A percentile compares a stretch with the other conserved stretches of the same genome.
Evolutionary conservation across 2,797 vertebrate genomes (phyloP).

Genomic region (Eulemur coronatus): DNA sequence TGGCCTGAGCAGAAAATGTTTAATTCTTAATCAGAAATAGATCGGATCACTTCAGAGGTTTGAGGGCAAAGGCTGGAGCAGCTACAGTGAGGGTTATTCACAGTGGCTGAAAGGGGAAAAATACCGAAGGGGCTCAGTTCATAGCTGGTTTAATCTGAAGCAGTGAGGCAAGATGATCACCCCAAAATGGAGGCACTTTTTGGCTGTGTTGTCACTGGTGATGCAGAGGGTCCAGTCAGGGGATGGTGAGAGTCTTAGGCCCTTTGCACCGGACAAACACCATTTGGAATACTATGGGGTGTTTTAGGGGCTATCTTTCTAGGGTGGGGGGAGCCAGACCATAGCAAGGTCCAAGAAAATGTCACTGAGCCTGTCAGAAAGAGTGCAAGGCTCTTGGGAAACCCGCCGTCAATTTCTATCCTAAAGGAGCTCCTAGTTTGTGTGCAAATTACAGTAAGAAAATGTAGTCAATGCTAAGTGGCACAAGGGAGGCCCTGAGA

Average conservation of each 20-base stretch:
- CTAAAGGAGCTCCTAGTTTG: not conserved
- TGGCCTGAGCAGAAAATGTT: not conserved
- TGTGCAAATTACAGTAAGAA: not conserved
- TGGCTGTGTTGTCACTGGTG: not conserved
- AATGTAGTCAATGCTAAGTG: no score
- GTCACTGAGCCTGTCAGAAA: not conserved
- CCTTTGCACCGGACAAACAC: not conserved
- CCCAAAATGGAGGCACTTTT: not conserved
- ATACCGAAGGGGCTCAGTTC: not conserved
- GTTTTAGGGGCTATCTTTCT: not conserved
- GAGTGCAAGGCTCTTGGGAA: not conserved
- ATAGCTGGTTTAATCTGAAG: not conserved
- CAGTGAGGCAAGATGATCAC: not conserved
- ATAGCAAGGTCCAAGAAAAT: not conserved
- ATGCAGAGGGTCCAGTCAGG: no score
- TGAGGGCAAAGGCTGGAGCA: not conserved
- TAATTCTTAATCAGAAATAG: slow-evolving; percentile 29
- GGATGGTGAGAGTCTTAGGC: not conserved
- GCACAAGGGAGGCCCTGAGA: not conserved
- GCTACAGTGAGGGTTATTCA: not conserved
- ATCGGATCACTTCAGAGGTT: not conserved
- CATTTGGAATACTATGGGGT: not conserved
- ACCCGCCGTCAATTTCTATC: not conserved
- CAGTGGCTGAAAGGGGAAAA: not conserved
- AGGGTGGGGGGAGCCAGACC: not conserved